Base-by-base conservation (phyloP, 1,140 invertebrate species). In the Pteromalus puparum region DNA sequence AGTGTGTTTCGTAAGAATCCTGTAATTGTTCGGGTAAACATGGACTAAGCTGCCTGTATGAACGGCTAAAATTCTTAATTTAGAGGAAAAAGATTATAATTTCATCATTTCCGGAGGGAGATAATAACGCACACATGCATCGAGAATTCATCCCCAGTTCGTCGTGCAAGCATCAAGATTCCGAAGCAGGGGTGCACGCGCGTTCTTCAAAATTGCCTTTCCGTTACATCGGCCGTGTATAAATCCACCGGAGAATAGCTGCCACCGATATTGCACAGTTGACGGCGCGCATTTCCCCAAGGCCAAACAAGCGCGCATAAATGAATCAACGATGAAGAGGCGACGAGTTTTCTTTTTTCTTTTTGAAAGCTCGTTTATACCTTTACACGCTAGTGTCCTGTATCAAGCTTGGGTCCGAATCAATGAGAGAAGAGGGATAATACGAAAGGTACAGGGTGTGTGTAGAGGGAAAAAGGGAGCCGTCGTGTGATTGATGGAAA, bases 401-500 rank as follows among this genome's bases (percentile, higher is more conserved):
- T 5, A 34, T 34, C 30, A 4, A 5, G 38, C 38, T 42, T 7
- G 21, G 18, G 48, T 53, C 18, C 21, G 6, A 61, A 61, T 61
- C 21, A 61, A 61, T 61, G 53, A 61, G 46, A 48, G 26, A 77
- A 53, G 46, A 77, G 5, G 24, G 26, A 26, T 24, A 53, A 53
- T 12, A n/a, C 21, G 38, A 42, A 79, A 68, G n/a, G n/a, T 4
- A 26, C 6, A 21, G 28, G 28, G 13, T 13, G 46, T 13, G 9
- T 13, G 46, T 26, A 28, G 15, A 72, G 28, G 15, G n/a, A 76
- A 26, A 26, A 53, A 81, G 67, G n/a, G 38, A 53, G 21, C 26
- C 12, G 30, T 0, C 30, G 72, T 53, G 28, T 82, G 72, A 82
- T 82, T 82, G 48, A 61, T 75, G 72, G 18, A 80, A 80, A 73